phyloP scores from a whole-genome alignment of 2,797 vertebrate genomes.

The Dipus sagitta region DNA sequence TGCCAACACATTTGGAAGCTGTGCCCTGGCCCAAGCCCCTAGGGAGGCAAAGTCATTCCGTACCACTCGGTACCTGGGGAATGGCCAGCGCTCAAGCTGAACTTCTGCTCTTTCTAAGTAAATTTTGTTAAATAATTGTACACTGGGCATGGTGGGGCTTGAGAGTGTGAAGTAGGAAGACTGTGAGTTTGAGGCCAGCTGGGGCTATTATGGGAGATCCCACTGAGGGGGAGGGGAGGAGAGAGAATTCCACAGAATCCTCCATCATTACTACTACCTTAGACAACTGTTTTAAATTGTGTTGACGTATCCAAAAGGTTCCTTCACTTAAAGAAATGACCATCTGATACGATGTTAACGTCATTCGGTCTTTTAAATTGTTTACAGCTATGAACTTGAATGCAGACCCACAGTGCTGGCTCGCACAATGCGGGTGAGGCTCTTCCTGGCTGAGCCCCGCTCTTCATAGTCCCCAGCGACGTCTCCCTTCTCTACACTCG shows the following conservation, averaged over 20 bases:
- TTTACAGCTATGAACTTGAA: not conserved
- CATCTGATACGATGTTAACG: not conserved
- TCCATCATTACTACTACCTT: not conserved
- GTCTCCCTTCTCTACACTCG: rapidly evolving
- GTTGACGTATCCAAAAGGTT: not conserved
- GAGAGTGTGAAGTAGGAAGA: not conserved
- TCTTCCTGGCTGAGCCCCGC: not conserved
- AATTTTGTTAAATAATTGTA: not conserved
- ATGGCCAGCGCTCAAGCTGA: not conserved
- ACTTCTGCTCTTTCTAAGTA: not conserved
- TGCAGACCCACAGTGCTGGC: not conserved
- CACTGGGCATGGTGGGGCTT: not conserved
- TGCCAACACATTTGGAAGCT: not conserved
- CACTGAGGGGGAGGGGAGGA: not conserved
- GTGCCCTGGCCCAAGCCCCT: not conserved
- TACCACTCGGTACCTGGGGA: not conserved
- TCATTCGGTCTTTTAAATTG: not conserved
- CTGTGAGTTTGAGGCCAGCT: not conserved
- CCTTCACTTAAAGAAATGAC: not conserved
- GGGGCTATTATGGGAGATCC: not conserved
- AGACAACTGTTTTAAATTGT: constrained; percentile 17
- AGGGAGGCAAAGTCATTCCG: not conserved
- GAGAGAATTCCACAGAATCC: not conserved
- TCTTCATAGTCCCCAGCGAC: not conserved
- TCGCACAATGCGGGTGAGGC: not conserved